phyloP scores from a whole-genome alignment of 2,888 invertebrate species.

The Stegophylla sp. region DNA sequence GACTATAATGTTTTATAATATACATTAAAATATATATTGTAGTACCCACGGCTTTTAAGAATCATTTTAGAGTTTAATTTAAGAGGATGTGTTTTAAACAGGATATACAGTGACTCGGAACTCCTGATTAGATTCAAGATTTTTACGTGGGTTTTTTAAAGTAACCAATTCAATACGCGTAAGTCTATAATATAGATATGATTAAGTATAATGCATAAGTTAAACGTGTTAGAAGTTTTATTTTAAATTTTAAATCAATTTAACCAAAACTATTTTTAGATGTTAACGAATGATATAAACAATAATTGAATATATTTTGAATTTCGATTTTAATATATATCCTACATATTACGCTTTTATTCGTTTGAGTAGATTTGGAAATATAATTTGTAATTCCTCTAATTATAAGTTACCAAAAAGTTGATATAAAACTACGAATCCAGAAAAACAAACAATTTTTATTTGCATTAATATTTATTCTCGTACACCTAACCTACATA shows the following conservation, averaged over 20 bases:
- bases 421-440: not conserved
- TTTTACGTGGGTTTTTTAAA: slow-evolving; percentile 24
- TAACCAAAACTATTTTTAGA: too few species aligned
- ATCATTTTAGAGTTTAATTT: not conserved
- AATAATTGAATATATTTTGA: too few species aligned
- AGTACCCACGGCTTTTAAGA: not conserved
- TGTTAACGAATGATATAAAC: too few species aligned
- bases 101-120: not conserved
- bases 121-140: not conserved
- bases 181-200: not conserved
- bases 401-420: slow-evolving; percentile 4
- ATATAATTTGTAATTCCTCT: not conserved
- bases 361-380: not conserved
- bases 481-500: too few species aligned
- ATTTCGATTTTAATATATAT: too few species aligned
- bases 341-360: not conserved
- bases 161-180: slow-evolving; percentile 14
- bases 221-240: not conserved
- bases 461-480: too few species aligned
- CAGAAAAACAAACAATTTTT: not conserved
- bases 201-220: too few species aligned
- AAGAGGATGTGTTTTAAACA: slow-evolving; percentile 12
- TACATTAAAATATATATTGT: not conserved
- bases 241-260: too few species aligned
- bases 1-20: not conserved